Evolutionary conservation across 2,797 vertebrate genomes (phyloP).

Genomic region (Acipenser transmontanus): DNA sequence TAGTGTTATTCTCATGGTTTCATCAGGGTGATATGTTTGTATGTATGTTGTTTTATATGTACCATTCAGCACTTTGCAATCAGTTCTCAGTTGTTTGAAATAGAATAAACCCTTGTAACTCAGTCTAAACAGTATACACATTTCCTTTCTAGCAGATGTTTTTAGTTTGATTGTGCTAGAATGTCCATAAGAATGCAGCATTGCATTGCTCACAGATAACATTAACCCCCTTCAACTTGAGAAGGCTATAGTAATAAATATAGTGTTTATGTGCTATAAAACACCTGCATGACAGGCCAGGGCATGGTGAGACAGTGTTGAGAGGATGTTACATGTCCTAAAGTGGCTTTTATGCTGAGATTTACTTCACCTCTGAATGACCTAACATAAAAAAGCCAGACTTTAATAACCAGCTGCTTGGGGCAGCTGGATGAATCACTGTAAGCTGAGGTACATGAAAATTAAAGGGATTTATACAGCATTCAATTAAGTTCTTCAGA

Average conservation of each 20-base stretch:
- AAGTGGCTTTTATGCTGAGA: slow-evolving; percentile 15
- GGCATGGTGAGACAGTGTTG: slow-evolving; percentile 19
- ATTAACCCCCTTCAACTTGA: neutral
- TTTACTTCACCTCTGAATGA: slow-evolving; percentile 29
- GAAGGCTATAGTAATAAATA: neutral
- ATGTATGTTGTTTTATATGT: no score
- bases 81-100: no score
- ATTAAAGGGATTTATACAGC: slow-evolving; percentile 55
- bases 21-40: no score
- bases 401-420: slow-evolving; percentile 3
- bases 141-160: no score
- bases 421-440: neutral
- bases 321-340: slow-evolving; percentile 17
- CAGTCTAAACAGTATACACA: no score
- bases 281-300: slow-evolving; percentile 23
- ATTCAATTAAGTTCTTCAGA: slow-evolving; percentile 1
- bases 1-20: no score
- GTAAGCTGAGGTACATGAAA: slow-evolving; percentile 36
- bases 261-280: slow-evolving; percentile 18
- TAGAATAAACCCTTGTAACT: no score
- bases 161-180: no score
- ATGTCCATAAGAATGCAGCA: no score
- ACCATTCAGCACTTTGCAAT: no score
- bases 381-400: slow-evolving; percentile 12
- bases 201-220: neutral